A percentile compares a stretch with the other conserved stretches of the same genome.
Evolutionary conservation across 2,113 vertebrate genomes (phyloP).

Genomic region (Silurus meridionalis): DNA sequence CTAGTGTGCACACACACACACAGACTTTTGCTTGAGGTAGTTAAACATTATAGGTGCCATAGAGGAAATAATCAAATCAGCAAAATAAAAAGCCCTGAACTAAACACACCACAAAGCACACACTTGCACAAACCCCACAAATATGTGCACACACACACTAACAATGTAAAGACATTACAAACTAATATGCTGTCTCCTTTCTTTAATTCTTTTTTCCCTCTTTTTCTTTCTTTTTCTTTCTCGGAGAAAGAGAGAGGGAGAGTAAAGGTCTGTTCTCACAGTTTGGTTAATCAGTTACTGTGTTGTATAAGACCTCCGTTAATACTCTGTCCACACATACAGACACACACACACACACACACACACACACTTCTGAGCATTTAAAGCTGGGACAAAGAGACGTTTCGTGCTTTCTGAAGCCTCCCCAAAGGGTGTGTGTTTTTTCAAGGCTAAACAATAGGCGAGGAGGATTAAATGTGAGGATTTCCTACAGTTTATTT

Average conservation of each 20-base stretch:
- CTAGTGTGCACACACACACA: conserved; percentile 20
- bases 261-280: conserved; percentile 16
- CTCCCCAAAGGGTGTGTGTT: conserved; percentile 40
- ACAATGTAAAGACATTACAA: conserved; percentile 12
- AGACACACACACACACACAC: conserved; percentile 1
- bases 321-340: conserved; percentile 16
- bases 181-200: neutral
- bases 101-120: conserved; percentile 19
- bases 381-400: conserved; percentile 25
- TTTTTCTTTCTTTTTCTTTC: neutral
- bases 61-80: conserved; percentile 39
- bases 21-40: conserved; percentile 27
- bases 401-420: conserved; percentile 36
- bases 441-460: conserved; percentile 31
- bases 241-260: neutral
- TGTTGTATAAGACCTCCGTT: conserved; percentile 31
- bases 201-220: neutral
- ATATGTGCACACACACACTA: neutral
- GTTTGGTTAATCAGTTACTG: conserved; percentile 43
- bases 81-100: neutral
- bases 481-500: conserved; percentile 48
- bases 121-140: neutral
- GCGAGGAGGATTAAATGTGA: conserved; percentile 35
- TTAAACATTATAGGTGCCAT: conserved; percentile 42
- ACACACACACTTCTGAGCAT: conserved; percentile 5